Evolutionary conservation across 2,113 vertebrate species (phyloP).

Genomic region (Bos indicus): DNA sequence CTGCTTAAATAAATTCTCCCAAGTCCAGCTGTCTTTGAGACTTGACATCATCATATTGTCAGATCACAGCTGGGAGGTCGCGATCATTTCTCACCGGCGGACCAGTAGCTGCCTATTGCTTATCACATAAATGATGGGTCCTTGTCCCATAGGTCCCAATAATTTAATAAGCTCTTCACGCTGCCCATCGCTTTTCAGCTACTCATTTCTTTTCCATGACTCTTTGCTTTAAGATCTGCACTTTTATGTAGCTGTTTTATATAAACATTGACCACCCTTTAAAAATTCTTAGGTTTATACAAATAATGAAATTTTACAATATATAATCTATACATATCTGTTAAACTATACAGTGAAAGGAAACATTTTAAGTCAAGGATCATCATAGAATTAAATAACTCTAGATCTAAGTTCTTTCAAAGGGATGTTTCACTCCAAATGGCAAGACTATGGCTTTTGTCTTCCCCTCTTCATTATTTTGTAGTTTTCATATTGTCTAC

Average conservation of each 20-base stretch:
- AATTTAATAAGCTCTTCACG: slow-evolving; percentile 18
- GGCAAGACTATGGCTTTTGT: neutral
- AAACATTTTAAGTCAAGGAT: slow-evolving; percentile 21
- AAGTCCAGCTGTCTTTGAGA: slow-evolving; percentile 72
- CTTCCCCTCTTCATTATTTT: neutral
- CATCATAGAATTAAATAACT: neutral
- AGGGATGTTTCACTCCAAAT: neutral
- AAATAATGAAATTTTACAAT: neutral
- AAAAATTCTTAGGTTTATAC: slow-evolving; percentile 6
- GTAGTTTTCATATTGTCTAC: neutral
- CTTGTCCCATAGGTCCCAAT: neutral
- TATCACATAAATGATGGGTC: neutral
- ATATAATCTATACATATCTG: neutral
- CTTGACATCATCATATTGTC: slow-evolving; percentile 48
- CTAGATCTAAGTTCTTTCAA: neutral
- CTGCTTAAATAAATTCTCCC: slow-evolving; percentile 51
- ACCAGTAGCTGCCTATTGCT: slow-evolving; percentile 41
- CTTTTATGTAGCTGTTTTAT: slow-evolving; percentile 15
- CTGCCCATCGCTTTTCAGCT: neutral
- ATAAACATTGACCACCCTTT: neutral
- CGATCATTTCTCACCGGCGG: slow-evolving; percentile 55
- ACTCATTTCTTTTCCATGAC: neutral
- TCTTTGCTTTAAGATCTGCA: neutral
- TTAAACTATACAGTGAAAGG: neutral
- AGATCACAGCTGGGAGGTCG: slow-evolving; percentile 70